Base-by-base conservation (phyloP, 37 sponge, comb jelly and placozoan species). In the Agelas oroides region DNA sequence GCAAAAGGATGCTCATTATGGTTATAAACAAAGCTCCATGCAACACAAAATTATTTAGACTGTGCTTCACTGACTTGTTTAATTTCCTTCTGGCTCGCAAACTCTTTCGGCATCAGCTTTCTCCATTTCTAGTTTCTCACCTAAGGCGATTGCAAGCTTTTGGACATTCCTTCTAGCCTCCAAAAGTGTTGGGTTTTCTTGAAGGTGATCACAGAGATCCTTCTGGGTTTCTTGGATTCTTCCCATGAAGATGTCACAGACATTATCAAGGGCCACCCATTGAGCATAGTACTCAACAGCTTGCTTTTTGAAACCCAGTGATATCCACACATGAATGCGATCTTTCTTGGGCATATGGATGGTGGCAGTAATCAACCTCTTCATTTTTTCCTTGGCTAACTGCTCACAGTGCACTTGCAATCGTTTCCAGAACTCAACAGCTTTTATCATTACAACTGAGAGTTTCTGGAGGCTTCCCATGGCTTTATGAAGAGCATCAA, bases 231-330 rank as follows among this genome's bases (percentile, higher is more conserved):
- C 28, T 23, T 84, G 74, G 67, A 84, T 73, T 32, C 36, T 60
- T 31, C 75, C 57, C 16, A 84, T 38, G 68, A 75, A 84, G 11
- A 28, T 21, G 5, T 32, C 34, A 54, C 85, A 84, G 30, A 84
- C 68, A 41, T 46, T n/a, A 34, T 62, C 38, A 30, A 84, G 76
- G 15, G 76, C 76, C 38, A 84, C 85, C 85, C 85, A 84, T 3
- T 23, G 12, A 56, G 78, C 70, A 58, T 76, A 86, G 64, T 59
- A 86, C 6, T 15, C 41, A 58, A 86, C 32, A 0, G 86, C 86
- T 12, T 78, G 1, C 5, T 2, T 28, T 32, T 86, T 77, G 37
- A 86, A 86, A 0, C 59, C 33, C 11, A 8, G 0, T 36, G 71
- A 69, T n/a, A 37, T 68, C 86, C 86, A 86, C 28, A 86, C 21